Base-by-base conservation (phyloP, 2,113 vertebrate genomes). In the Antechinus stuartii region DNA sequence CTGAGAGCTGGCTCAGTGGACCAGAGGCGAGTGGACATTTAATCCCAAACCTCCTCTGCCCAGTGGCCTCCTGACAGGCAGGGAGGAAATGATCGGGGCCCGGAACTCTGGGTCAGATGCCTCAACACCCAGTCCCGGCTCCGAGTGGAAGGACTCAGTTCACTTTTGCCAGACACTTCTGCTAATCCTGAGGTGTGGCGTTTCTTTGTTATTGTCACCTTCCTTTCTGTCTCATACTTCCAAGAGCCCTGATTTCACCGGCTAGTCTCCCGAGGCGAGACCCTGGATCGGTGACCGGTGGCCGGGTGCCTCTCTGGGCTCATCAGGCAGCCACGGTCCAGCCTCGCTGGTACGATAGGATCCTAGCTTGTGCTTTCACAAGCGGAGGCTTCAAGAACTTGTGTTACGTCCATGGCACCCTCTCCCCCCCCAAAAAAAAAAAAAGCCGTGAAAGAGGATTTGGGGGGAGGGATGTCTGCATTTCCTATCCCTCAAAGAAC, bases 11-110 rank as follows among this genome's bases (percentile, higher is more conserved):
- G 1, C 6, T 12, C 52, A n/a, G 3, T 1, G 46, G 47, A 89
- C 61, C 68, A 42, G 76, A 12, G 46, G 93, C 0, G 50, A 94
- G 54, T 16, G 90, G 90, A 92, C 56, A 93, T 96, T 94, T 53
- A 92, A 94, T 57, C 89, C 47, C 89, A 56, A 91, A 93, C 94
- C 61, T 84, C 0, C 42, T n/a, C 16, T 84, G 68, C 68, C 19
- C 68, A n/a, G 68, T 84, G 68, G 25, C 90, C 90, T 52, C 46
- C 2, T 0, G 25, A 90, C 9, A 30, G 22, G 9, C 46, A 11
- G 25, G 27, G 10, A 96, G 46, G 50, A 52, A 8, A 49, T 49
- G 49, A 10, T 24, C 1, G 35, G 54, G 56, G 53, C 35, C 27
- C 5, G 30, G 76, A 52, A 24, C 49, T 91, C 56, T 93, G 68